Conservation (phyloP, 2,888 invertebrate genomes). For the Lepidonotus clava region DNA sequence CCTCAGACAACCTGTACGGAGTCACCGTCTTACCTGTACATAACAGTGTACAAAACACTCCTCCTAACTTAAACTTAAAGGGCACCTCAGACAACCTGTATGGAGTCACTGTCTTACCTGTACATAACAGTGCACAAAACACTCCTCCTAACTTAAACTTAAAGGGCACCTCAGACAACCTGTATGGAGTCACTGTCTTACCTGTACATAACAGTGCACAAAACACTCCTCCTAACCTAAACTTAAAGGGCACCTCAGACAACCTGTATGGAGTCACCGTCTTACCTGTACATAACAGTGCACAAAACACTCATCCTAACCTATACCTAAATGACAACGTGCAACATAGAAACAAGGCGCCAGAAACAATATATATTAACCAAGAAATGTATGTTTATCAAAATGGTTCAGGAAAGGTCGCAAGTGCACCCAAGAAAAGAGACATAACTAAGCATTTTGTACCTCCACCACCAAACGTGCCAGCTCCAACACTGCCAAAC, state of each 20-base stretch:
- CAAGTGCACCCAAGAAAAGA: neutral
- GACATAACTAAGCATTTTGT: conserved; percentile 39
- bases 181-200: neutral
- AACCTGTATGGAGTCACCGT: neutral
- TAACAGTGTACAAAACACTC: too few relatives aligned
- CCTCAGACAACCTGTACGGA: too few relatives aligned
- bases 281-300: neutral
- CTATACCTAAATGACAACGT: neutral
- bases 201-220: neutral
- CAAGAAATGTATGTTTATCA: neutral
- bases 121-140: too few relatives aligned
- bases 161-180: too few relatives aligned
- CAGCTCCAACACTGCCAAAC: neutral
- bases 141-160: too few relatives aligned
- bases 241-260: too few relatives aligned
- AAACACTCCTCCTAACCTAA: neutral
- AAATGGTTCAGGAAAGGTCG: neutral
- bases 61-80: too few relatives aligned
- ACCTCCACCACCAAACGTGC: conserved; percentile 9
- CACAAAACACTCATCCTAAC: neutral
- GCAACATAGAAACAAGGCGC: neutral
- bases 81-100: too few relatives aligned
- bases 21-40: too few relatives aligned
- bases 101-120: too few relatives aligned
- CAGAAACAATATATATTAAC: too few relatives aligned